A percentile compares a stretch with the other conserved stretches of the same genome.
These are phyloP conservation scores for Cotesia chilonis DNA, from an alignment of 1,140 invertebrate species.

Conservation along the genomic window DNA sequence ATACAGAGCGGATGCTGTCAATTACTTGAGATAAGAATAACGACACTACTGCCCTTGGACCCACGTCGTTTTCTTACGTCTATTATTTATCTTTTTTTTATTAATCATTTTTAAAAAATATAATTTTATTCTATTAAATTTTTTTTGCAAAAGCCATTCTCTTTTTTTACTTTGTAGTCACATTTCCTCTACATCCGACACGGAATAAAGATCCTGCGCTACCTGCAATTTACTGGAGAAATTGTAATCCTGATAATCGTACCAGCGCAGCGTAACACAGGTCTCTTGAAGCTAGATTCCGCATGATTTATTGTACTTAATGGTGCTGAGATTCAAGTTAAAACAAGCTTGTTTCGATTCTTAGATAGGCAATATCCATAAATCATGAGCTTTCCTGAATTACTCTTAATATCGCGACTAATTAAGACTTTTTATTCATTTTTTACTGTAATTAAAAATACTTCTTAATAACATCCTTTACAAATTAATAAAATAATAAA, in stretches of 20 bases:
- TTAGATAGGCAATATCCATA: not conserved
- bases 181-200: not conserved
- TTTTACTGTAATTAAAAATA: no score
- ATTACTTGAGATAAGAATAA: conserved; percentile 38
- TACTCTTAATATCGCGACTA: no score
- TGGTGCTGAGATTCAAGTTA: no score
- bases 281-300: no score
- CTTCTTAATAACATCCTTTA: no score
- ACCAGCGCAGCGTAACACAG: conserved; percentile 3
- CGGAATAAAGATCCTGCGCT: conserved; percentile 23
- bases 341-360: not conserved
- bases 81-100: conserved; percentile 14
- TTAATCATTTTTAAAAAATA: not conserved
- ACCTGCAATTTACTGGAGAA: conserved; percentile 39
- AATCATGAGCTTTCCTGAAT: no score
- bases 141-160: conserved; percentile 6
- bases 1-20: conserved; percentile 35
- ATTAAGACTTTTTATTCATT: no score
- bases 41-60: conserved; percentile 33
- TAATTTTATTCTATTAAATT: not conserved
- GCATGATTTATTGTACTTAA: conserved; percentile 28
- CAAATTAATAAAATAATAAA: no score
- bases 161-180: not conserved
- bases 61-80: not conserved
- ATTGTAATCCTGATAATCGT: conserved; percentile 39